A percentile compares a stretch with the other conserved stretches of the same genome.
Evolutionary conservation across 2,888 invertebrate genomes (phyloP).

Genomic region (Blastobasis lacticolella): DNA sequence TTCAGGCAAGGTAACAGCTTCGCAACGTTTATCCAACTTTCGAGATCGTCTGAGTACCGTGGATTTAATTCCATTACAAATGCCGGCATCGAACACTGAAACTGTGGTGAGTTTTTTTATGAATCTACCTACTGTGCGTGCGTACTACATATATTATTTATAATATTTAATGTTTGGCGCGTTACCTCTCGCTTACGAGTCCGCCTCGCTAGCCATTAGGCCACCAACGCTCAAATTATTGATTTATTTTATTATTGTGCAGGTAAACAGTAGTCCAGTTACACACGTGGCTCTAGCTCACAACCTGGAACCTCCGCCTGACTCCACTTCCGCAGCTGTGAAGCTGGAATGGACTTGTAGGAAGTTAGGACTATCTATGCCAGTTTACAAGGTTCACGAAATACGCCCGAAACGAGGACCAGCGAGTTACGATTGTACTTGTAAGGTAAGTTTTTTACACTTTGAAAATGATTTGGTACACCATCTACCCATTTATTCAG

Average conservation of each 20-base stretch:
- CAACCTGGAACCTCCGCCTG: conserved; percentile 58
- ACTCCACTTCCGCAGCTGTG: conserved; percentile 44
- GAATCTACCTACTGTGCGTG: too few species aligned
- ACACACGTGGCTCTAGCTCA: conserved; percentile 42
- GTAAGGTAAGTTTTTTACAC: conserved; percentile 41
- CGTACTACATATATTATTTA: too few species aligned
- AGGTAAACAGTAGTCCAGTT: conserved; percentile 34
- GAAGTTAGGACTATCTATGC: conserved; percentile 55
- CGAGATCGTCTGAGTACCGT: conserved; percentile 57
- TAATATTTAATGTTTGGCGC: too few species aligned
- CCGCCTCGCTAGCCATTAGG: too few species aligned
- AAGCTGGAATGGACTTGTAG: conserved; percentile 64
- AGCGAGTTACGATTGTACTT: conserved; percentile 46
- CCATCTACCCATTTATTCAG: too few species aligned
- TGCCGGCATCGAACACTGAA: conserved; percentile 51
- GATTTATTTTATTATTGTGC: too few species aligned
- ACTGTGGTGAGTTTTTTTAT: conserved; percentile 29
- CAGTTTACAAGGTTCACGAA: conserved; percentile 51
- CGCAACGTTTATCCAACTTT: conserved; percentile 57
- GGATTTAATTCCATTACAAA: conserved; percentile 57
- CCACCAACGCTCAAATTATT: too few species aligned
- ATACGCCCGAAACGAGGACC: conserved; percentile 43
- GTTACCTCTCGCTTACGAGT: too few species aligned
- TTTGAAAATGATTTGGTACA: too few species aligned
- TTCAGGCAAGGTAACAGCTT: conserved; percentile 55